Evolutionary conservation across 1,140 invertebrate genomes (phyloP), one percentile per base, ranked within the genome.

Genomic region (Bathynomus jamesi): DNA sequence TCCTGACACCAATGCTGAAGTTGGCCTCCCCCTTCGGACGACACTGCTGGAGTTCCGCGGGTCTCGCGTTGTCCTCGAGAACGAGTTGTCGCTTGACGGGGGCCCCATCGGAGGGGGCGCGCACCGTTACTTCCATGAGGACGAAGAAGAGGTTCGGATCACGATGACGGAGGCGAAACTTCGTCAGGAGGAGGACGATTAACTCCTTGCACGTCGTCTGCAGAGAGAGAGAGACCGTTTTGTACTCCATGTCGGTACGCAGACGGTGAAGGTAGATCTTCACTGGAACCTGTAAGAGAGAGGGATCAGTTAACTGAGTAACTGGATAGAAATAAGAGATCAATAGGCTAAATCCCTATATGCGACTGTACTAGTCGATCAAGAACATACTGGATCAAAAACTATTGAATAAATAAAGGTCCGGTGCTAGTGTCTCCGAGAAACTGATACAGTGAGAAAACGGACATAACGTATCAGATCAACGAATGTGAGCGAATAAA

Each of bases 221-320:
- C 82, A 89, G 90, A 5, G 89, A 91, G 67, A 96, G 91, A 70
- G 90, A 88, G 64, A 95, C 82, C 0, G 94, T 95, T 83, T 95
- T 95, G 86, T 95, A 96, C 81, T 95, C 92, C 79, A 96, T 94
- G 82, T 95, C 93, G 0, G 91, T 87, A 31, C 93, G 87, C 72
- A 96, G 84, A 79, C 92, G 92, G 75, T 89, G 89, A 0, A 92
- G 91, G 82, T 92, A 95, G 31, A 96, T 91, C 84, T 95, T 94
- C 70, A 96, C 91, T 0, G 92, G 92, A 27, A 91, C 92, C 92
- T 95, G 89, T 3, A 87, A 87, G 30, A 8, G 28, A 60, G 40
- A 32, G 21, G 8, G 53, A 11, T 21, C 17, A 53, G 40, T 53
- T n/a, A n/a, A n/a, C n/a, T n/a, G n/a, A n/a, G n/a, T n/a, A n/a